Evolutionary conservation across 2,797 vertebrate species (phyloP).

Genomic region (Botia kubotai): DNA sequence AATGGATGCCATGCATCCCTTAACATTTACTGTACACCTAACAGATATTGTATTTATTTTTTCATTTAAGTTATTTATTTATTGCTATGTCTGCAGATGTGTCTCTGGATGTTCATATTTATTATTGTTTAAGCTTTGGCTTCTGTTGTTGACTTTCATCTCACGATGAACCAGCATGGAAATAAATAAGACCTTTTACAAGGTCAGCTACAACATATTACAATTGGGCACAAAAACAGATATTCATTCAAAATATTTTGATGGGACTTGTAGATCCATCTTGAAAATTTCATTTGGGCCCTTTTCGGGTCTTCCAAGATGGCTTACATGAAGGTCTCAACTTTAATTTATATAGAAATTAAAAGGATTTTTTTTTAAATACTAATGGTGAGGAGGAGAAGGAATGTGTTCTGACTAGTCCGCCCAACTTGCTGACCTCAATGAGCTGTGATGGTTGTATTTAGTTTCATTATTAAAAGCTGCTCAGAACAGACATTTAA

Average conservation of each 20-base stretch:
- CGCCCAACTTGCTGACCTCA: slow-evolving; percentile 30
- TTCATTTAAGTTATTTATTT: slow-evolving; percentile 85
- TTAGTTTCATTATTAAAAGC: slow-evolving; percentile 51
- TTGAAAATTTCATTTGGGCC: neutral
- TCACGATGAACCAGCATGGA: slow-evolving; percentile 23
- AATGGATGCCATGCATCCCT: slow-evolving; percentile 83
- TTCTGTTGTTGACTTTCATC: slow-evolving; percentile 37
- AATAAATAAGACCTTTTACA: slow-evolving; percentile 34
- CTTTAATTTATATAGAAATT: slow-evolving; percentile 45
- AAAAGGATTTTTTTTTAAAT: slow-evolving; percentile 36
- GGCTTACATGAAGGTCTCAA: slow-evolving; percentile 2
- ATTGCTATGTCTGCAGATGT: slow-evolving; percentile 78
- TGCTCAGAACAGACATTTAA: slow-evolving; percentile 56
- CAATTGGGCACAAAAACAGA: slow-evolving; percentile 1
- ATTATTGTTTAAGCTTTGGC: slow-evolving; percentile 69
- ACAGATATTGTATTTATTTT: slow-evolving; percentile 83
- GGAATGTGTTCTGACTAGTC: slow-evolving; percentile 16
- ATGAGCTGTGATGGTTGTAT: slow-evolving; percentile 38
- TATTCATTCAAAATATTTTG: slow-evolving; percentile 28
- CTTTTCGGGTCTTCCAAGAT: slow-evolving; percentile 15
- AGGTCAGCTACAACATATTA: slow-evolving; percentile 29
- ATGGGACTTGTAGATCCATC: slow-evolving; percentile 10
- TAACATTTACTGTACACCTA: slow-evolving; percentile 78
- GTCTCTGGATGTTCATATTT: slow-evolving; percentile 78
- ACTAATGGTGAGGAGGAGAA: slow-evolving; percentile 12